phyloP scores from a whole-genome alignment of 2,888 invertebrate genomes.

The Diogma glabrata region DNA sequence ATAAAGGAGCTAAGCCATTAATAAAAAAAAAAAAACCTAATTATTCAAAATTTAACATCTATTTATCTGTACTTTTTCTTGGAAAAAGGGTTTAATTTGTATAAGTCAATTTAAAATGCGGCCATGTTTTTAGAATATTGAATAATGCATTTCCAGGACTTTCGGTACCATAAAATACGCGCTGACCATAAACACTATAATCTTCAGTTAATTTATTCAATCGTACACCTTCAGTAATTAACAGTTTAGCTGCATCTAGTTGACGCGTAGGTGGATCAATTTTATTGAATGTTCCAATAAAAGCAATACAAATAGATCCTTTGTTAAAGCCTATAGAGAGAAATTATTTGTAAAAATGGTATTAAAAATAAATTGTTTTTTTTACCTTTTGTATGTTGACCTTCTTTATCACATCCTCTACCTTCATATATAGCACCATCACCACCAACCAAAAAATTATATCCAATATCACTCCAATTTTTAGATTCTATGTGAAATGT shows the following conservation, averaged over 20 bases:
- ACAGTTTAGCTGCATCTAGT: conserved; percentile 46
- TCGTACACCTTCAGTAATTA: conserved; percentile 50
- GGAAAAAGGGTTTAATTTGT: no score
- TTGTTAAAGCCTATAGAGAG: conserved; percentile 46
- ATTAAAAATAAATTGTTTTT: no score
- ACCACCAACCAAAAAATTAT: conserved; percentile 69
- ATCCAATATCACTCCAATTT: conserved; percentile 56
- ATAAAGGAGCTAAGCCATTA: no score
- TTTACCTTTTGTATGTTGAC: conserved; percentile 52
- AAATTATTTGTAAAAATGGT: neutral
- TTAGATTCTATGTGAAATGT: conserved; percentile 55
- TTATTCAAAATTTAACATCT: no score
- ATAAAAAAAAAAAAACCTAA: no score
- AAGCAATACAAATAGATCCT: conserved; percentile 56
- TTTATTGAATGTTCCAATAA: conserved; percentile 57
- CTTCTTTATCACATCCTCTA: conserved; percentile 60
- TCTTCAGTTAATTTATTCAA: conserved; percentile 46
- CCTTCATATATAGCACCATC: conserved; percentile 64
- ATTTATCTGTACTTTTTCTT: no score
- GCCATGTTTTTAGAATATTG: conserved; percentile 58
- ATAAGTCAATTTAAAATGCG: no score
- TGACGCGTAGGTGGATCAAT: conserved; percentile 41
- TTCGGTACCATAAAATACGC: conserved; percentile 51
- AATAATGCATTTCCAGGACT: no score
- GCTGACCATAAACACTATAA: conserved; percentile 56